These are phyloP conservation scores for Cuniculus paca DNA, from an alignment of 2,797 vertebrate genomes.

Conservation along the genomic window DNA sequence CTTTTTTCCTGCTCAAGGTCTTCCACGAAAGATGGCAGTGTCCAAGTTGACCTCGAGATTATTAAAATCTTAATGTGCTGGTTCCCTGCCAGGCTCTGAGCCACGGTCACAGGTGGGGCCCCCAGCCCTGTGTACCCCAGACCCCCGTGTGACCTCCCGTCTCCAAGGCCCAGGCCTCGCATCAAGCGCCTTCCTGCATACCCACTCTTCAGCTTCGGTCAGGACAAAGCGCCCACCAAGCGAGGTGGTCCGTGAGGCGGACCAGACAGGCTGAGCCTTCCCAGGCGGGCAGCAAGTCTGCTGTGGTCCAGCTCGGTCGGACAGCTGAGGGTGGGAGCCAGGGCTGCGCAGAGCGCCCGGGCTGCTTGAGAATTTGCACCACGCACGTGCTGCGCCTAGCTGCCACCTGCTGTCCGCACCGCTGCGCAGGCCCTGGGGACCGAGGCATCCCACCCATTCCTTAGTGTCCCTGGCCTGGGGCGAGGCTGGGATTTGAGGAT, in stretches of 20 bases:
- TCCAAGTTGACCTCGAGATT: background rate
- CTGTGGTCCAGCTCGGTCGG: background rate
- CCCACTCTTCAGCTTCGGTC: rapidly evolving
- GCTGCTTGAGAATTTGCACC: background rate
- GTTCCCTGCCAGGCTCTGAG: background rate
- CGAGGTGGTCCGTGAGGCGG: background rate
- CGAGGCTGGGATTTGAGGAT: background rate
- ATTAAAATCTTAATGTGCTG: background rate
- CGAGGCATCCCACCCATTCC: rapidly evolving
- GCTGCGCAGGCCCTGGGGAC: no score
- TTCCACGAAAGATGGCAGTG: background rate
- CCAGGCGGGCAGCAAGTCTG: background rate
- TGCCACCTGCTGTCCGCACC: background rate
- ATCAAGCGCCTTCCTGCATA: no score
- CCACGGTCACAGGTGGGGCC: rapidly evolving
- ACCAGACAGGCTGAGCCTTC: background rate
- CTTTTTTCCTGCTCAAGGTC: background rate
- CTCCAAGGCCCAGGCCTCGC: background rate
- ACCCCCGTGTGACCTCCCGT: background rate
- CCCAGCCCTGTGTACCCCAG: rapidly evolving
- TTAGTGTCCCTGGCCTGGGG: background rate
- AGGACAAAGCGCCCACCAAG: rapidly evolving
- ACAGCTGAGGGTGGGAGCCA: rapidly evolving
- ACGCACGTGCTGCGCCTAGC: rapidly evolving
- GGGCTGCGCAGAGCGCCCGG: rapidly evolving